phyloP scores from a whole-genome alignment of 2,888 invertebrate genomes.

The Conchocele bisecta region DNA sequence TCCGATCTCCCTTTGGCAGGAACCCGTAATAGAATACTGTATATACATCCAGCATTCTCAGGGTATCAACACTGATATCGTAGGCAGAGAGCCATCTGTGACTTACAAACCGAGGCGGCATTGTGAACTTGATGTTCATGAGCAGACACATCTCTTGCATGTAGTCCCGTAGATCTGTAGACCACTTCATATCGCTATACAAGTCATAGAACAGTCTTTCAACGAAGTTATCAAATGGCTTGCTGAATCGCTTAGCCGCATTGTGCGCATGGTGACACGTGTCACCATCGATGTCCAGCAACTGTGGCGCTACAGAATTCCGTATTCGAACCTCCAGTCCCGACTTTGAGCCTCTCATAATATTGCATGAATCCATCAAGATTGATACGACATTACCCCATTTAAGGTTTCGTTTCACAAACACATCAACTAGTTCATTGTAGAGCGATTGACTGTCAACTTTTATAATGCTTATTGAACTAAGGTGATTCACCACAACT shows the following conservation, averaged over 20 bases:
- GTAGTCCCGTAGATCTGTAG: slow-evolving; percentile 43
- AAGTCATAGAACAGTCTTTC: slow-evolving; percentile 57
- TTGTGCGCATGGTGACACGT: slow-evolving; percentile 65
- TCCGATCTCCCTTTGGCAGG: too few relatives aligned
- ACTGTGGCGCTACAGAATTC: slow-evolving; percentile 49
- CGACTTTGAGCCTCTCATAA: slow-evolving; percentile 60
- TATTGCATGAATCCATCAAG: slow-evolving; percentile 62
- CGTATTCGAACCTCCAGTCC: slow-evolving; percentile 60
- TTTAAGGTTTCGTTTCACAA: slow-evolving; percentile 32
- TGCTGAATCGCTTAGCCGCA: slow-evolving; percentile 61
- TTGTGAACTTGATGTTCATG: slow-evolving; percentile 36
- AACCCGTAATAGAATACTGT: too few relatives aligned
- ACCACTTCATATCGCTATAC: slow-evolving; percentile 62
- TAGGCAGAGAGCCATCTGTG: slow-evolving; percentile 63
- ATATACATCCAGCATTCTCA: slow-evolving; percentile 46
- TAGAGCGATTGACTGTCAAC: slow-evolving; percentile 28
- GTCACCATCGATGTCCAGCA: slow-evolving; percentile 67
- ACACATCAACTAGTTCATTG: slow-evolving; percentile 20
- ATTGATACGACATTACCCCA: slow-evolving; percentile 63
- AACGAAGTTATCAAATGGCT: slow-evolving; percentile 45
- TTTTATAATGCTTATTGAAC: slow-evolving; percentile 18
- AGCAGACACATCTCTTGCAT: slow-evolving; percentile 47
- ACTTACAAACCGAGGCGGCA: slow-evolving; percentile 47
- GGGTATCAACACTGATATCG: slow-evolving; percentile 42
- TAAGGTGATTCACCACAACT: slow-evolving; percentile 38